Conservation (phyloP, 2,113 vertebrate species). For the Glareola pratincola region DNA sequence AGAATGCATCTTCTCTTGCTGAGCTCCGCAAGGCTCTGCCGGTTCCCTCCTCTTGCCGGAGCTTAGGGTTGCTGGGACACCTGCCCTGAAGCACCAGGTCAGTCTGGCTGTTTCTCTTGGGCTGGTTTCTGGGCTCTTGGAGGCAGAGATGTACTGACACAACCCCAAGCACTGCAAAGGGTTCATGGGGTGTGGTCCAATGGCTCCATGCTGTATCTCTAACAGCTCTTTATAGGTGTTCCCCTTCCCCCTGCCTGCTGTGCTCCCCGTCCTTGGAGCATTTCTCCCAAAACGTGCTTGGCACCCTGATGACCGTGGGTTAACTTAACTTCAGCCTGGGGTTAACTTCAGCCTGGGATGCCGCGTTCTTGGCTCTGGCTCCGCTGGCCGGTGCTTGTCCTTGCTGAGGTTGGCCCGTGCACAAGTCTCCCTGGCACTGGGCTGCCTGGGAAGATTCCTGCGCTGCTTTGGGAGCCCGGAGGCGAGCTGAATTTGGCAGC, state of each 20-base stretch:
- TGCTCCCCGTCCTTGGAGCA: not conserved
- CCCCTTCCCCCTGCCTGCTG: not conserved
- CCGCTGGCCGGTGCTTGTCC: not conserved
- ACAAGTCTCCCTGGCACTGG: not conserved
- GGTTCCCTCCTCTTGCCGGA: not conserved
- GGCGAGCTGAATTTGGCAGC: not conserved
- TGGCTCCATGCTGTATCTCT: not conserved
- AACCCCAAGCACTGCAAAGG: rapidly evolving
- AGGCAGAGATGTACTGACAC: not conserved
- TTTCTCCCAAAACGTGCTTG: not conserved
- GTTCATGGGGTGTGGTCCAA: not conserved
- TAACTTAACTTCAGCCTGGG: not conserved
- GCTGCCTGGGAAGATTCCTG: not conserved
- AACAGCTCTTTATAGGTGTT: not conserved
- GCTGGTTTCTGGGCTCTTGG: not conserved
- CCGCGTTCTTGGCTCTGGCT: not conserved
- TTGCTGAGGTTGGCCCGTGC: not conserved
- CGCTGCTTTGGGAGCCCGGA: not conserved
- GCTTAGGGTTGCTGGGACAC: not conserved
- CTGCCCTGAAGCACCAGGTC: not conserved
- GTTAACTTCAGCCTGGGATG: not conserved
- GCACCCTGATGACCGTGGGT: not conserved
- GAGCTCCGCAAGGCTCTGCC: not conserved
- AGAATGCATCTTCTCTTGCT: not conserved
- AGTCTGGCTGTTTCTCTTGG: not conserved